phyloP scores from a whole-genome alignment of 2,113 vertebrate genomes.

The Coregonus clupeaformis region DNA sequence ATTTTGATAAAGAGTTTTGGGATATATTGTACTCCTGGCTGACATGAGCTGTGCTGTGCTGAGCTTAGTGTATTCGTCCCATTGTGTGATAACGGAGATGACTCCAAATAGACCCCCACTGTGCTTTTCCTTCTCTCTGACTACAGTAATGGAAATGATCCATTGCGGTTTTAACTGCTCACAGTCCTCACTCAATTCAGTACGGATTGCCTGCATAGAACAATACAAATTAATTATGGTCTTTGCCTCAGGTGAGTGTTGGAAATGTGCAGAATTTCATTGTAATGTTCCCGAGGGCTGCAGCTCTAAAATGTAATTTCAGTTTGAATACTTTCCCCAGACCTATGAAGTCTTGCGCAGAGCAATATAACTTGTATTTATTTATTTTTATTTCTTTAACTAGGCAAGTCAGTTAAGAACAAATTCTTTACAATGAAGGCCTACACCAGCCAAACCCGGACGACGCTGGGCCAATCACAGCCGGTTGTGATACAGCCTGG shows the following conservation, averaged over 20 bases:
- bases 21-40: background rate
- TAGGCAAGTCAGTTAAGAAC: no score
- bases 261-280: constrained; percentile 53
- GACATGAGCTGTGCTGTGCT: background rate
- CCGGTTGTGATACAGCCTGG: no score
- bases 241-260: constrained; percentile 40
- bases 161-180: constrained; percentile 52
- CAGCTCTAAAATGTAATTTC: constrained; percentile 52
- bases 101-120: background rate
- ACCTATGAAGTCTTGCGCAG: constrained; percentile 15
- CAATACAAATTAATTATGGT: constrained; percentile 57
- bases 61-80: background rate
- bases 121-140: background rate
- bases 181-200: constrained; percentile 36
- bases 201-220: constrained; percentile 43
- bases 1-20: background rate
- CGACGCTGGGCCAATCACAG: no score
- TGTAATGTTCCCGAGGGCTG: constrained; percentile 35
- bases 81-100: background rate
- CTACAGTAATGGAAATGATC: constrained; percentile 49
- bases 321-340: constrained; percentile 49
- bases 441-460: no score
- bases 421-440: no score
- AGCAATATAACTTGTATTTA: constrained; percentile 17
- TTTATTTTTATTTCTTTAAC: no score